Percentiles rank a stretch among this genome's conserved stretches.
Conservation (phyloP, 2,888 invertebrate genomes). For the Vanessa cardui region DNA sequence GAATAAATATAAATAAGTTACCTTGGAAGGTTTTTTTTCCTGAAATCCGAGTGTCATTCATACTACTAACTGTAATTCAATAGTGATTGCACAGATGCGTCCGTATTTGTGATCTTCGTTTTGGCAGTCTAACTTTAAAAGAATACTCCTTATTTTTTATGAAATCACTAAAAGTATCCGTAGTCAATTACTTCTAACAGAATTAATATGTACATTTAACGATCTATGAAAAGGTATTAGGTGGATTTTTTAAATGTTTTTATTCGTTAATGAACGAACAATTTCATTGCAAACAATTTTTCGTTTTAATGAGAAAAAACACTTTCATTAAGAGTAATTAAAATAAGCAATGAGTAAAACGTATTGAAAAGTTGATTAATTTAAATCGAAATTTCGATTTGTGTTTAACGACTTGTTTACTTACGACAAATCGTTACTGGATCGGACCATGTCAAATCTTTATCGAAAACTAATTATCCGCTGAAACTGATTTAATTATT, state of each 20-base stretch:
- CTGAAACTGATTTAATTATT: neutral
- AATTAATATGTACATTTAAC: too few relatives aligned
- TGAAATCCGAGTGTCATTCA: too few relatives aligned
- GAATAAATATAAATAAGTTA: too few relatives aligned
- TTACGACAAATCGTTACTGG: conserved; percentile 17
- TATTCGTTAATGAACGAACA: neutral
- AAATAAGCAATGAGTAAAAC: conserved; percentile 36
- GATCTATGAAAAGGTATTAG: neutral
- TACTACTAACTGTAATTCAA: too few relatives aligned
- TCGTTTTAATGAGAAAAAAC: conserved; percentile 22
- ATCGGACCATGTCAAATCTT: conserved; percentile 19
- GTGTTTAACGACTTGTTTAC: conserved; percentile 37
- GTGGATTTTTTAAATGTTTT: neutral
- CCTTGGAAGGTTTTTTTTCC: too few relatives aligned
- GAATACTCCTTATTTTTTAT: too few relatives aligned
- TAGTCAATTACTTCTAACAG: too few relatives aligned
- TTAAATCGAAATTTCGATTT: conserved; percentile 42
- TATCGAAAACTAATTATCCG: neutral
- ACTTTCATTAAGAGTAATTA: conserved; percentile 41
- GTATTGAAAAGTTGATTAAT: conserved; percentile 41
- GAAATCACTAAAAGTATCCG: too few relatives aligned
- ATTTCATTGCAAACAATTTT: neutral
- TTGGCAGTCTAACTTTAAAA: too few relatives aligned
- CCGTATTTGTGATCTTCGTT: too few relatives aligned
- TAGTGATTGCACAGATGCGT: too few relatives aligned